Evolutionary conservation across 1,140 invertebrate genomes (phyloP).

Genomic region (Bombus picipes): DNA sequence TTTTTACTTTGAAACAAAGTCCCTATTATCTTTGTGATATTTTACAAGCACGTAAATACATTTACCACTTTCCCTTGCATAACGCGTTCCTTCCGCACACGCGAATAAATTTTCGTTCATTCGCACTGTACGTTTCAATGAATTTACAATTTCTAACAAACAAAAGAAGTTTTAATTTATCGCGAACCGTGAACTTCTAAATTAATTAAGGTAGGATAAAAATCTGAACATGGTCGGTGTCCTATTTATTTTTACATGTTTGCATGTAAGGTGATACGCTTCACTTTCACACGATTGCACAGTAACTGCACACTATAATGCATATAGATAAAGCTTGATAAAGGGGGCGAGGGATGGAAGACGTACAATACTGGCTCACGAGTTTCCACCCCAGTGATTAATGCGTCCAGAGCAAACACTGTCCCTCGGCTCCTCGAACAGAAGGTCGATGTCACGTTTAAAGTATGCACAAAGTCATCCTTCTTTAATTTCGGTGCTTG

Average conservation of each 20-base stretch:
- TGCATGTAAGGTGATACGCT: background rate
- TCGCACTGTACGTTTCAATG: background rate
- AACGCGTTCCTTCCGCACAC: no score
- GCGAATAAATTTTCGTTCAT: background rate
- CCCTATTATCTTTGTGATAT: background rate
- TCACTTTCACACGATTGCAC: constrained; percentile 11
- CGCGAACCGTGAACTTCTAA: no score
- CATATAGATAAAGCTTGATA: constrained; percentile 1
- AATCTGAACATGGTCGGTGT: background rate
- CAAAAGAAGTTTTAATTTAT: background rate
- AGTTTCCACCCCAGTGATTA: constrained; percentile 16
- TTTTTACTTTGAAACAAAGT: background rate
- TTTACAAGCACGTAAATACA: background rate
- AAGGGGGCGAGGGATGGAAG: constrained; percentile 6
- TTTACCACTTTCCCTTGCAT: background rate
- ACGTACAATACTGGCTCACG: background rate
- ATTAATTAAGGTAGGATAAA: background rate
- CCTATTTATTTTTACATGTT: background rate
- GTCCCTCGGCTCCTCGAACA: background rate
- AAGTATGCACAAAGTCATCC: constrained; percentile 25
- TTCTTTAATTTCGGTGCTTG: constrained; percentile 7
- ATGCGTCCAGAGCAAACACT: constrained; percentile 16
- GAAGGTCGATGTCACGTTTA: constrained; percentile 13
- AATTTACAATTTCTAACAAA: background rate
- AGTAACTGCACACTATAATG: background rate